Base-by-base conservation (phyloP, 2,113 vertebrate species). In the Dicentrarchus labrax region DNA sequence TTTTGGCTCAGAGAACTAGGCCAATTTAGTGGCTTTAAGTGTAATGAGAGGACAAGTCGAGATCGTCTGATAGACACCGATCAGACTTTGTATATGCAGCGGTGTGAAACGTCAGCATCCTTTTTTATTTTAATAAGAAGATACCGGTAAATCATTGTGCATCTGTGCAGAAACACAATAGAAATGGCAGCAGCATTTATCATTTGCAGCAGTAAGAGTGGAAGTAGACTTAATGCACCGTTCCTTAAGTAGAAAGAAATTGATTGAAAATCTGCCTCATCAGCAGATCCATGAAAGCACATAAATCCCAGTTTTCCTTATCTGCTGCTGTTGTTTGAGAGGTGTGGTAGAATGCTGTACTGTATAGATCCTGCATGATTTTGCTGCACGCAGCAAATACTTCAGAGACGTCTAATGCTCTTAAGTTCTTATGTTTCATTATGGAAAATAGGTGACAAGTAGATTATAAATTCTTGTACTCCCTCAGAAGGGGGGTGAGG, bases 1-100 rank as follows among this genome's bases (percentile, higher is more conserved):
- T 86, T 80, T 80, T 82, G 85, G 82, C 85, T 48, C 22, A 30
- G 57, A 80, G 70, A 86, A 78, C 71, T 71, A 51, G 36, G 83
- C 76, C 84, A 77, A 76, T 88, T 90, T 76, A 78, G 48, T 30
- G 47, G 84, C 71, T 54, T 78, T 72, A 60, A 64, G 43, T 88
- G 83, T 86, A 85, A 88, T 66, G 59, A 54, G 47, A 76, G 69
- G 57, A 82, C 61, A 83, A 66, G 62, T 79, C 62, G 64, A 67
- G 80, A 77, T 64, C 13, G 21, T 67, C 72, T 79, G 73, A 82
- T 71, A 39, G 82, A 80, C 68, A 0, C n/a, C 66, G n/a, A 59
- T 70, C 70, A 38, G 60, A 76, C 61, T 30, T 70, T 62, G 64
- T 19, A n/a, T 6, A 5, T 65, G 19, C 16, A 0, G 4, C 47